Evolutionary conservation across 2,888 invertebrate species (phyloP).

Genomic region (Schizaphis graminum): DNA sequence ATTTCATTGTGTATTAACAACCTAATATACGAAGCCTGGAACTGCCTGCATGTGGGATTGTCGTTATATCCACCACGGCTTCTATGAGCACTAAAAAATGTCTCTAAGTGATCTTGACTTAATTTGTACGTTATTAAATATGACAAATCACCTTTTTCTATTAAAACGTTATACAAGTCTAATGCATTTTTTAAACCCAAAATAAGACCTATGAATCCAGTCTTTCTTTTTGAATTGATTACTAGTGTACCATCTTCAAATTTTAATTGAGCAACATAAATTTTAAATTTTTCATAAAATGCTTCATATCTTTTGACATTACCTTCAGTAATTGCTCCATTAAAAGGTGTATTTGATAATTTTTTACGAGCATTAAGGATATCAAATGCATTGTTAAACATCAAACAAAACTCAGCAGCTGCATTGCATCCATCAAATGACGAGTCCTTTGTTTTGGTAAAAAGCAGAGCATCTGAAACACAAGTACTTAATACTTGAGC

Average conservation of each 20-base stretch:
- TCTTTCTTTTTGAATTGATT: conserved; percentile 26
- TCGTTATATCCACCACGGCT: conserved; percentile 42
- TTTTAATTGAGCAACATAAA: not conserved
- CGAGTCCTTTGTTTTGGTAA: not conserved
- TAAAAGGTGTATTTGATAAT: conserved; percentile 2
- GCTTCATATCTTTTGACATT: conserved; percentile 14
- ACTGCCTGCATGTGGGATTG: conserved; percentile 51
- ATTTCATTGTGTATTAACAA: conserved; percentile 21
- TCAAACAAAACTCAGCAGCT: conserved; percentile 6
- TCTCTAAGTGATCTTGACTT: conserved; percentile 56
- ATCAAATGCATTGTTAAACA: conserved; percentile 14
- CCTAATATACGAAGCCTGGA: not conserved
- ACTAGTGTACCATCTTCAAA: conserved; percentile 12
- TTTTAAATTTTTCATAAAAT: conserved; percentile 30
- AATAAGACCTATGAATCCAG: conserved; percentile 23
- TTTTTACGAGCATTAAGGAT: conserved; percentile 7
- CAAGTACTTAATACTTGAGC: not conserved
- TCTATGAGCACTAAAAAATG: conserved; percentile 43
- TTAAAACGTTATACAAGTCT: not conserved
- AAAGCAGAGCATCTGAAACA: not conserved
- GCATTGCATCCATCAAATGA: conserved; percentile 9
- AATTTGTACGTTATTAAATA: conserved; percentile 51
- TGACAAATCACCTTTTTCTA: not conserved
- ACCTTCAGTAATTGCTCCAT: conserved; percentile 18
- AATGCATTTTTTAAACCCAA: conserved; percentile 11